Evolutionary conservation across 2,113 vertebrate species (phyloP), one percentile per base, ranked within the genome.

Genomic region (Smithornis capensis): DNA sequence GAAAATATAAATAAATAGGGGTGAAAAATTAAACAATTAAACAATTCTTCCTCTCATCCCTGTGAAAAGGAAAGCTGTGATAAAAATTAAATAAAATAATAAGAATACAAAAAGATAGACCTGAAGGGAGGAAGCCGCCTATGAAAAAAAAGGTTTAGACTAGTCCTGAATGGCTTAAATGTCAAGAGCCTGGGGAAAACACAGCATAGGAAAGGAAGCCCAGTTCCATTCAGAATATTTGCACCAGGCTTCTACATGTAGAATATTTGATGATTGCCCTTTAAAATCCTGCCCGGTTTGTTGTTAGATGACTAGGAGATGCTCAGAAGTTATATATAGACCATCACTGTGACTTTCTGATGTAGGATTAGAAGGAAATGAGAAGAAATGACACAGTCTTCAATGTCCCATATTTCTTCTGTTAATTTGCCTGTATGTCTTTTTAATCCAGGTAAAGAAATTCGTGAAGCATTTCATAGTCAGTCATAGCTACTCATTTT

Each of bases 201-300:
- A 19, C 1, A 7, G 18, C 12, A 6, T 10, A 9, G 9, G 29
- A 23, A 17, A 0, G 1, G 38, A 50, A 92, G 19, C 3, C 7
- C 7, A 47, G 3, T 25, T 89, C 33, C 38, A 31, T 2, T 68
- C 64, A 78, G 47, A 59, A 53, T 63, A 67, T 19, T 29, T 22
- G 9, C 24, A 68, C 15, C 0, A 0, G 10, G 5, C 2, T 91
- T 73, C 50, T 87, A 9, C 8, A 1, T 23, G 16, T 67, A 35
- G 49, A 29, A 28, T 90, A 59, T 37, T 50, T 52, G 4, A 60
- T 40, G 7, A 53, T 13, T 52, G 23, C 13, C 33, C 31, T 81
- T 68, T 28, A 78, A 89, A 94, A 78, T 75, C 31, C 38, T 62
- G 10, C 35, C 15, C 77, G 33, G 13, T 40, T 78, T 81, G 9